Evolutionary conservation across 1,140 invertebrate genomes (phyloP).

Genomic region (Copidosoma floridanum): DNA sequence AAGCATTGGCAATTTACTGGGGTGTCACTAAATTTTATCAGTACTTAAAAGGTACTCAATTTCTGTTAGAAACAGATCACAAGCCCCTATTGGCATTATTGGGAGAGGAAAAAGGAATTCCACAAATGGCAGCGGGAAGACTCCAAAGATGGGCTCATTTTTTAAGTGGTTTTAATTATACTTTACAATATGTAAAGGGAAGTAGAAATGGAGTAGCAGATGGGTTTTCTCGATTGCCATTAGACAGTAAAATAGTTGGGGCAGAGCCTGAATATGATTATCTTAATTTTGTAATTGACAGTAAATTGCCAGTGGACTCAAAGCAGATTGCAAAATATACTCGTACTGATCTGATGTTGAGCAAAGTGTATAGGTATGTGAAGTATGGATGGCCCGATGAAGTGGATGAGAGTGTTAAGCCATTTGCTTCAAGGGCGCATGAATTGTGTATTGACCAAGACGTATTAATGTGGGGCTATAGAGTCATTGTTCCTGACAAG

Average conservation of each 20-base stretch:
- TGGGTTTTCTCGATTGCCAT: constrained; percentile 30
- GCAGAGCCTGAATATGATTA: not conserved
- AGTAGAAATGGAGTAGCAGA: constrained; percentile 30
- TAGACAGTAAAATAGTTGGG: not conserved
- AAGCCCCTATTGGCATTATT: constrained; percentile 35
- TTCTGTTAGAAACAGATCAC: constrained; percentile 8
- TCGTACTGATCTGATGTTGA: too few species aligned
- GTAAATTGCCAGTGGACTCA: too few species aligned
- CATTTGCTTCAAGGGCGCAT: too few species aligned
- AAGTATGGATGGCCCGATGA: too few species aligned
- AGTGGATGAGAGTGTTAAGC: too few species aligned
- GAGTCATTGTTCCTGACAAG: too few species aligned
- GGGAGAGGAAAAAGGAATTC: constrained; percentile 33
- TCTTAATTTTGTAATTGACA: too few species aligned
- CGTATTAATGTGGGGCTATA: too few species aligned
- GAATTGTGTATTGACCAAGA: too few species aligned
- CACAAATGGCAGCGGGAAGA: constrained; percentile 30
- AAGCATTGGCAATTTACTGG: constrained; percentile 2
- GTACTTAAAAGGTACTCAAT: constrained; percentile 1
- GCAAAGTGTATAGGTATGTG: too few species aligned
- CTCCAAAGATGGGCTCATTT: constrained; percentile 36
- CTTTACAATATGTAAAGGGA: constrained; percentile 23
- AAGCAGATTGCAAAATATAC: too few species aligned
- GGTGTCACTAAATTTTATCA: constrained; percentile 1
- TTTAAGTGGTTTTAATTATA: constrained; percentile 33